Base-by-base conservation (phyloP, 2,888 invertebrate species). In the Nemapogon koenigi region DNA sequence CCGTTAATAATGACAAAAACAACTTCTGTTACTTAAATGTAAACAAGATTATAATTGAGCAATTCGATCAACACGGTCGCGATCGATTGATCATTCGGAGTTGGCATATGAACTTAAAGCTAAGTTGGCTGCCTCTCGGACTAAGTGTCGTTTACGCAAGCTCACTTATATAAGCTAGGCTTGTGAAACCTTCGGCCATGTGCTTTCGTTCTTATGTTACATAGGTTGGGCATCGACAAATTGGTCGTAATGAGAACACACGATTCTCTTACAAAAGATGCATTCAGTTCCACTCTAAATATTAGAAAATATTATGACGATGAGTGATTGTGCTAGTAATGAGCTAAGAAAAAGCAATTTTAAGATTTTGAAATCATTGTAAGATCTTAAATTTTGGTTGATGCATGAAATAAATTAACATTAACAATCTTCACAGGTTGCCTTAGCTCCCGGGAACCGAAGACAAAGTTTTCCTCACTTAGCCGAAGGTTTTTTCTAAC, bases 131-230 rank as follows among this genome's bases (percentile, higher is more conserved):
- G 55, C 49, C 52, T 53, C 56, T 58, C 62, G 56, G 53, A 57
- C 60, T 66, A 68, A 71, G 68, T 65, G 55, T 56, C 47, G 57
- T 64, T 73, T 71, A 64, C 71, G 72, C 66, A 73, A 38, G 35
- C 40, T 26, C 28, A 51, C 60, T 73, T 75, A 75, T 68, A 66
- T 75, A 78, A 78, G 64, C 38, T 38, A 29, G 55, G 60, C 64
- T 73, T 73, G 66, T 62, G 73, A 68, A 73, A 72, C 62, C n/a
- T n/a, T n/a, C n/a, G 48, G 46, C 49, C 48, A 50, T 52, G 59
- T 59, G 66, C 65, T 71, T 73, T 68, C 62, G 57, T 60, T 58
- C 51, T 59, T 49, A 51, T 50, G 51, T 58, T 62, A 59, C 59
- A 60, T 53, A 36, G 53, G 49, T 52, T 45, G 49, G 45, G 45